Conservation (phyloP, 92 coral and sea anemone genomes). For the Desmophyllum pertusum region DNA sequence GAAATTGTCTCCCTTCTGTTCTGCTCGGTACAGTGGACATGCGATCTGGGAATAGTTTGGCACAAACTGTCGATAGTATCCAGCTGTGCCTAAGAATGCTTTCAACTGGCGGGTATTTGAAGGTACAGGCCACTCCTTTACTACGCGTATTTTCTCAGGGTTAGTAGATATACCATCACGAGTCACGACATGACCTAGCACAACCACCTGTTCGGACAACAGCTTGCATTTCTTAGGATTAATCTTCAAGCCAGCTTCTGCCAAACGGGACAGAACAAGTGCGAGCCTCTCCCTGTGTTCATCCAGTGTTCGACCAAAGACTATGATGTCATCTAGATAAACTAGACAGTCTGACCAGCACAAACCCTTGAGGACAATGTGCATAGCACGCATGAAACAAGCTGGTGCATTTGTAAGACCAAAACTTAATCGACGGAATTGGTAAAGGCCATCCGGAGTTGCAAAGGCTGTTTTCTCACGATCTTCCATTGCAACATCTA, state of each 20-base stretch:
- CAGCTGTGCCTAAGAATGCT: conserved; percentile 43
- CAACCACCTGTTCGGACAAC: conserved; percentile 37
- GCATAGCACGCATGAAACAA: conserved; percentile 49
- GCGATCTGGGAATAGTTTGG: conserved; percentile 60
- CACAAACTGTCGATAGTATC: conserved; percentile 57
- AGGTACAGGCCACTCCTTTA: conserved; percentile 49
- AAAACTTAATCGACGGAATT: conserved; percentile 47
- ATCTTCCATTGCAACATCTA: conserved; percentile 41
- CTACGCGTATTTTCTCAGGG: conserved; percentile 53
- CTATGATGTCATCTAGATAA: conserved; percentile 55
- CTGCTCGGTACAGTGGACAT: conserved; percentile 40
- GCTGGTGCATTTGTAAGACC: conserved; percentile 60
- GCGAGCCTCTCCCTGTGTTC: conserved; percentile 53
- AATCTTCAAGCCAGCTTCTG: conserved; percentile 50
- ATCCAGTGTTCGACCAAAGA: conserved; percentile 41
- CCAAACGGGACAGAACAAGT: conserved; percentile 35
- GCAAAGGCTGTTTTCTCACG: conserved; percentile 59
- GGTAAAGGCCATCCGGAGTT: conserved; percentile 45
- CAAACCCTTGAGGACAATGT: conserved; percentile 41
- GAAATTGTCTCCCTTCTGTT: conserved; percentile 20
- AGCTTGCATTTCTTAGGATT: conserved; percentile 55
- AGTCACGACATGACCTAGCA: conserved; percentile 45
- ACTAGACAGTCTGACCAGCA: conserved; percentile 55
- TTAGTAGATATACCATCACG: conserved; percentile 49
- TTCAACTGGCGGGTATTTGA: conserved; percentile 23